Evolutionary conservation across 2,888 invertebrate genomes (phyloP), one percentile per base, ranked within the genome.

Genomic region (Parasteatoda lunata): DNA sequence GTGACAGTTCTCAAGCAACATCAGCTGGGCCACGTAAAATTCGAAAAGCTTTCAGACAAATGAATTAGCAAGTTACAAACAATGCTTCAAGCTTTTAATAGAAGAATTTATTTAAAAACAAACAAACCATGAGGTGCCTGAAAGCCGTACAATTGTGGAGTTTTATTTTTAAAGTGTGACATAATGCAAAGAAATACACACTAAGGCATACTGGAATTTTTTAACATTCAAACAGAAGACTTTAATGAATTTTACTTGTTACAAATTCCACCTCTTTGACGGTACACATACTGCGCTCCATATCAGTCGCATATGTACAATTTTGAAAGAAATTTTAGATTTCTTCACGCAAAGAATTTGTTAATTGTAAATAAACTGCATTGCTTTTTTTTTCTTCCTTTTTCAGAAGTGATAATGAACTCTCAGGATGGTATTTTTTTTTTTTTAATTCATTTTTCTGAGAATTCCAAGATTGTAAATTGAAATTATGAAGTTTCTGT

Each of bases 101-200:
- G 64, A 45, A 66, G 72, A 70, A 49, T 49, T 49, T 51, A 15
- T 47, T 13, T 6, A 59, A 76, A 76, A 45, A 30, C 69, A 7
- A 15, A 65, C 15, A 77, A 73, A 72, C 66, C 72, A 72, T 54
- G 68, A 78, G 77, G 68, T 82, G 82, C 82, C 82, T 82, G 76
- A 78, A 59, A 54, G 69, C 66, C 77, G 68, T 77, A 45, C 52
- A 66, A 52, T 49, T 77, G 51, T 66, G 69, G 54, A 69, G 48
- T 78, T 68, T 70, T 51, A 15, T 30, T 70, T 69, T 68, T 13
- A 45, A 30, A 7, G 30, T 30, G 30, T 68, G 9, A 68, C 9
- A 15, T 68, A 45, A 9, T 68, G 30, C 30, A 7, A 30, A 30
- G 45, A 8, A 68, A 68, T 15, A 68, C 30, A 9, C 66, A 9